Evolutionary conservation across 1,140 invertebrate genomes (phyloP), one percentile per base, ranked within the genome.

Genomic region (Brachionus sp.): DNA sequence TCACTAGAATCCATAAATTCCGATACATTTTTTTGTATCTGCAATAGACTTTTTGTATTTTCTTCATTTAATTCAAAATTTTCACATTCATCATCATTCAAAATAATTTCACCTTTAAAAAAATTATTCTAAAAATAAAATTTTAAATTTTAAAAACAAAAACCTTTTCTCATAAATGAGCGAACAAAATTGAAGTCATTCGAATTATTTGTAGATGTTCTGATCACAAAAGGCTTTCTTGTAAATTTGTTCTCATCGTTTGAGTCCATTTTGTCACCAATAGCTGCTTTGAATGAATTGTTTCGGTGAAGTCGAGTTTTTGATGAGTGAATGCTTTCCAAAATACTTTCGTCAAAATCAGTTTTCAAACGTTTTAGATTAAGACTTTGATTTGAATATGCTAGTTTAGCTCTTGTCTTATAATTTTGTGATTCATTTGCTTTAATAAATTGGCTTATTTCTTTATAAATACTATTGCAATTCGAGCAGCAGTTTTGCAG

Each of bases 211-310:
- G 70, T 75, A 5, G 70, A 75, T 25, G 39, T 75, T 23, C 70
- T 19, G 3, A 75, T 16, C 9, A 75, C 42, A 44, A 46, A 46
- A 37, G 33, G 33, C 9, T n/a, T 75, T 25, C 44, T 75, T 5
- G 39, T 13, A 1, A 46, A 13, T 25, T 19, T 19, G 1, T 16
- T 10, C 37, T 37, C 37, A 42, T 19, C 16, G 16, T 42, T 73
- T 19, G 33, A 39, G 19, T 73, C 16, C 5, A 23, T 29, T 78
- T 33, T 37, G 50, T 80, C 50, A 25, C 39, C 23, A 44, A 80
- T 66, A 5, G 77, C 77, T 23, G 46, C 77, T 37, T 33, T 57
- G 29, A 80, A 80, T 16, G 77, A 80, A 23, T 80, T 80, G 50
- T 80, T 80, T 80, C 77, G 29, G 6, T 70, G 66, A 0, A 70